These are phyloP conservation scores for Xiphophorus maculatus DNA, from an alignment of 2,113 vertebrate genomes.

Conservation along the genomic window DNA sequence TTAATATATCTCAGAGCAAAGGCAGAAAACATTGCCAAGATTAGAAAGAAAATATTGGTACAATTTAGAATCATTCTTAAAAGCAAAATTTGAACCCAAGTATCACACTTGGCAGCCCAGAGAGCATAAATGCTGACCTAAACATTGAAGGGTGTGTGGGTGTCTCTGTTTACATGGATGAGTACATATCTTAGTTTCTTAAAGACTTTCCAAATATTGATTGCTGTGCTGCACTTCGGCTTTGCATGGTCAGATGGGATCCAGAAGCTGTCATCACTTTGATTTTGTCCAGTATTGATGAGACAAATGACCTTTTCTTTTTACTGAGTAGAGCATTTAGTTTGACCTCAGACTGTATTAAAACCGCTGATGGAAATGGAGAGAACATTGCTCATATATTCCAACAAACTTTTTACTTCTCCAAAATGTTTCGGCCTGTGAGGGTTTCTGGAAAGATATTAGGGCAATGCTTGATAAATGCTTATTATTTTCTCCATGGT, in stretches of 20 bases:
- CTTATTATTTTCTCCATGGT: neutral
- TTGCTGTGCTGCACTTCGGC: constrained; percentile 31
- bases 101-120: constrained; percentile 2
- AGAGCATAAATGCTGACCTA: neutral
- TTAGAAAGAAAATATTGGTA: neutral
- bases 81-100: neutral
- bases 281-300: constrained; percentile 44
- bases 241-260: constrained; percentile 42
- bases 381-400: neutral
- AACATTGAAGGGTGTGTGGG: constrained; percentile 9
- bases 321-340: constrained; percentile 6
- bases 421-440: neutral
- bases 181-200: constrained; percentile 2
- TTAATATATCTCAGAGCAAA: neutral
- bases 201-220: constrained; percentile 50
- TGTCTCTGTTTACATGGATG: constrained; percentile 7
- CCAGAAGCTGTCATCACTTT: constrained; percentile 31
- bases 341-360: constrained; percentile 24
- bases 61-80: neutral
- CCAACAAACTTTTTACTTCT: constrained; percentile 2
- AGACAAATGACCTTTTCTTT: constrained; percentile 42
- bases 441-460: neutral
- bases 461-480: neutral
- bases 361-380: constrained; percentile 3
- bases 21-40: neutral